A percentile compares a stretch with the other conserved stretches of the same genome.
Conservation (phyloP, 2,113 vertebrate genomes). For the Bubalus kerabau region DNA sequence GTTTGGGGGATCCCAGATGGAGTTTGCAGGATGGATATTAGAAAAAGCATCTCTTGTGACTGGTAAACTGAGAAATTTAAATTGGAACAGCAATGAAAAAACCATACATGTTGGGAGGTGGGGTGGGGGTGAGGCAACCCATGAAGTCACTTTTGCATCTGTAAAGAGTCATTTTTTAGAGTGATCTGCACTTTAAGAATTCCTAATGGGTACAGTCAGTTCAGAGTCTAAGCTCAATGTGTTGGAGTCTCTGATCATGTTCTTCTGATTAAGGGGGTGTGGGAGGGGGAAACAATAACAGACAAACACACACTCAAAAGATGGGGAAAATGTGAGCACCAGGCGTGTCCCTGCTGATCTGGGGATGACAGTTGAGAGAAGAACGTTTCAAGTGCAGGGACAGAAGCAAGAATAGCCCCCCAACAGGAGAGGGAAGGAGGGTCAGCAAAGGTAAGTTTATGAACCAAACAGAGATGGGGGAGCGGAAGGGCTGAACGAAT, state of each 20-base stretch:
- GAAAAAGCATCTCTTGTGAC: constrained; percentile 56
- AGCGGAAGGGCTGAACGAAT: no score
- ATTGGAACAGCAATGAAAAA: constrained; percentile 30
- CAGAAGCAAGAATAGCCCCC: background rate
- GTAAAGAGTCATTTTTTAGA: constrained; percentile 25
- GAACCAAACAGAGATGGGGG: background rate
- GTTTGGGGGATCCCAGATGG: constrained; percentile 72
- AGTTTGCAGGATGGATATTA: constrained; percentile 68
- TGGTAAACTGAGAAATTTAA: constrained; percentile 59
- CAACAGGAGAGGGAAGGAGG: background rate
- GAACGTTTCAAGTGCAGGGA: constrained; percentile 34
- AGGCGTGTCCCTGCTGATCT: background rate
- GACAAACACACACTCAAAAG: constrained; percentile 44
- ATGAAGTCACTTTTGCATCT: constrained; percentile 30
- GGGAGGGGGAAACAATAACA: background rate
- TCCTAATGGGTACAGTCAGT: constrained; percentile 56
- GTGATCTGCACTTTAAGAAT: constrained; percentile 49
- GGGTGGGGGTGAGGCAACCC: constrained; percentile 8
- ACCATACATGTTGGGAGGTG: background rate
- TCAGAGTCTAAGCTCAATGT: constrained; percentile 25
- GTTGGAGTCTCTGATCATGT: constrained; percentile 46
- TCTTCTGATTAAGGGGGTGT: background rate
- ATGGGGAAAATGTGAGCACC: constrained; percentile 10
- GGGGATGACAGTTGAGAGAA: constrained; percentile 14
- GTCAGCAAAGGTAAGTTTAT: constrained; percentile 44